Evolutionary conservation across 2,797 vertebrate genomes (phyloP), one percentile per base, ranked within the genome.

Genomic region (Nannoperca obscura): DNA sequence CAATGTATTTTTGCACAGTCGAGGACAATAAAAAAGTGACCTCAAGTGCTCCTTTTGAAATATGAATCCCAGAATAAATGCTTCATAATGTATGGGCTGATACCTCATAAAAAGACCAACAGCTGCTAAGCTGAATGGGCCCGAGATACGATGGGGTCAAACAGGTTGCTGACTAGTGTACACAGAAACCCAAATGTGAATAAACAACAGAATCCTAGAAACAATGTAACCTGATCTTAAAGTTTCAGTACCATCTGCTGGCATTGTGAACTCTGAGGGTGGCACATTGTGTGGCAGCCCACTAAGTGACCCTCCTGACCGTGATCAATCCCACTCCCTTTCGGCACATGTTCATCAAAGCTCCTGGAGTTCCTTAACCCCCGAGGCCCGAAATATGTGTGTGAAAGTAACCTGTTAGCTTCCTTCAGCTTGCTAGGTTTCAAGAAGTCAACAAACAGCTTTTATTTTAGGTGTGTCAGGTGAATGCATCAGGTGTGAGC

Each of bases 401-500:
- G 46, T 63, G 54, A 17, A 55, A 67, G 58, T 50, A 71, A 59
- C 60, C 32, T 44, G 77, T 76, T 47, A 62, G 66, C 52, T 14
- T 59, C 64, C 61, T 58, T 67, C 54, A 40, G 30, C 66, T 1
- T 1, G 22, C 63, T 12, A 8, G 54, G 30, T 62, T 53, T 54
- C 27, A 2, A 24, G 14, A 54, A 17, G 76, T 60, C 71, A 46
- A 76, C 85, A 81, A 66, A 64, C 79, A 5, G 71, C 61, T 76
- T 82, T 78, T 84, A 82, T 88, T 91, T 86, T 84, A 72, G 70
- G 68, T 47, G 64, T 2, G 81, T 83, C 89, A 94, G 92, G 87
- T 91, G 87, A 92, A 81, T 64, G 22, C 81, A 70, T 95, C 92
- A 95, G 93, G 94, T 95, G 91, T 84, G 80, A 85, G 63, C 55